These are phyloP conservation scores for Tachina fera DNA, from an alignment of 2,888 invertebrate species.

Conservation along the genomic window DNA sequence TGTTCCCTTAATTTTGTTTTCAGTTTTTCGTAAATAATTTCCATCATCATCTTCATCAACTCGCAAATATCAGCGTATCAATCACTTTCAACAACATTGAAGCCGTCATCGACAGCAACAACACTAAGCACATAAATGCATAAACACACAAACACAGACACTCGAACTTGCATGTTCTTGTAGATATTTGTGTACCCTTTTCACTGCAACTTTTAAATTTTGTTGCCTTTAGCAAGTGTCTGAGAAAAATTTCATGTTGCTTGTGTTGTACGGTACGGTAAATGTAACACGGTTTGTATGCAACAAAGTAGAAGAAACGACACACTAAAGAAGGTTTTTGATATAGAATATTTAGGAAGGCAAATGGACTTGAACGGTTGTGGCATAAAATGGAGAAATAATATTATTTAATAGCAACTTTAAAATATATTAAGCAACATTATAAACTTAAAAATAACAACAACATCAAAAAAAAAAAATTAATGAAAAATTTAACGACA, in stretches of 20 bases:
- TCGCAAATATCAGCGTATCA: constrained; percentile 70
- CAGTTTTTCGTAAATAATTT: constrained; percentile 59
- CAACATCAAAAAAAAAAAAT: not conserved
- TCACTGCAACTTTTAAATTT: constrained; percentile 21
- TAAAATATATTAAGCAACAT: constrained; percentile 10
- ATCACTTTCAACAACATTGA: constrained; percentile 70
- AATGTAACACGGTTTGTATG: constrained; percentile 53
- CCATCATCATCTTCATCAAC: constrained; percentile 68
- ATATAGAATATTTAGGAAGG: not conserved
- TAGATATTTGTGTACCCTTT: not conserved
- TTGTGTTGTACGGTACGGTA: constrained; percentile 27
- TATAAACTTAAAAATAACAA: constrained; percentile 5
- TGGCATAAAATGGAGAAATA: constrained; percentile 21
- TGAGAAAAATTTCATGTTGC: constrained; percentile 57
- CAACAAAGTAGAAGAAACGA: constrained; percentile 35
- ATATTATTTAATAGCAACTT: constrained; percentile 28
- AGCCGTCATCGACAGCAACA: constrained; percentile 65
- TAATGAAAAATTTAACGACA: constrained; percentile 23
- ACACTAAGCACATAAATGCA: constrained; percentile 23
- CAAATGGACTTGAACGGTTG: constrained; percentile 10
- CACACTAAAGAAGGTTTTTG: not conserved
- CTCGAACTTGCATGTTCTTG: not conserved
- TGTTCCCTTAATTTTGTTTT: constrained; percentile 5
- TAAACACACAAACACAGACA: constrained; percentile 25
- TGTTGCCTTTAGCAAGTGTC: constrained; percentile 67